phyloP scores from a whole-genome alignment of 1,140 invertebrate species.

The Leptinotarsa defecta region DNA sequence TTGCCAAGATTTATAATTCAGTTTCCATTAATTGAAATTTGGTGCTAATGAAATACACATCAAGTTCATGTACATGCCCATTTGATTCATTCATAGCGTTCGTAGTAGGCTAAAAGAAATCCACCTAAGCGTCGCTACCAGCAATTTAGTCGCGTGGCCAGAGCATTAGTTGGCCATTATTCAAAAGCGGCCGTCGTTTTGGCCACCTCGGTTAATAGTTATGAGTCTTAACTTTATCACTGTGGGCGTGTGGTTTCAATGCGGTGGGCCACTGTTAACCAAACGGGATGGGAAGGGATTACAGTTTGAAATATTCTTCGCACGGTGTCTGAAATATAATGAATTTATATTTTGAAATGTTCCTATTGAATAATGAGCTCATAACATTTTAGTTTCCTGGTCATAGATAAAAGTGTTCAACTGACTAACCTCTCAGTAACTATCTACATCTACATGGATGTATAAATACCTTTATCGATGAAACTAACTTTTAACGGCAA shows the following conservation, averaged over 20 bases:
- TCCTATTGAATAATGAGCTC: background rate
- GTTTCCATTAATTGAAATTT: too few relatives aligned
- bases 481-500: too few relatives aligned
- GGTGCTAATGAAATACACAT: too few relatives aligned
- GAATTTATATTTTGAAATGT: background rate
- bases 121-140: conserved; percentile 11
- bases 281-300: background rate
- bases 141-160: conserved; percentile 23
- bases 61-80: too few relatives aligned
- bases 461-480: too few relatives aligned
- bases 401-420: too few relatives aligned
- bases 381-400: too few relatives aligned
- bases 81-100: background rate
- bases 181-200: conserved; percentile 16
- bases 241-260: conserved; percentile 6
- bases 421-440: too few relatives aligned
- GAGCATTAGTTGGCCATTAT: conserved; percentile 31
- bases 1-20: too few relatives aligned
- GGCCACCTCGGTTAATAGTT: conserved; percentile 7
- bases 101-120: background rate
- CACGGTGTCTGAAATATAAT: background rate
- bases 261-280: background rate
- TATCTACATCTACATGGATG: too few relatives aligned
- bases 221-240: conserved; percentile 14
- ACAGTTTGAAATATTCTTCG: background rate